These are phyloP conservation scores for Caenorhabditis zanzibari DNA, from an alignment of 2,888 invertebrate species.

Conservation along the genomic window DNA sequence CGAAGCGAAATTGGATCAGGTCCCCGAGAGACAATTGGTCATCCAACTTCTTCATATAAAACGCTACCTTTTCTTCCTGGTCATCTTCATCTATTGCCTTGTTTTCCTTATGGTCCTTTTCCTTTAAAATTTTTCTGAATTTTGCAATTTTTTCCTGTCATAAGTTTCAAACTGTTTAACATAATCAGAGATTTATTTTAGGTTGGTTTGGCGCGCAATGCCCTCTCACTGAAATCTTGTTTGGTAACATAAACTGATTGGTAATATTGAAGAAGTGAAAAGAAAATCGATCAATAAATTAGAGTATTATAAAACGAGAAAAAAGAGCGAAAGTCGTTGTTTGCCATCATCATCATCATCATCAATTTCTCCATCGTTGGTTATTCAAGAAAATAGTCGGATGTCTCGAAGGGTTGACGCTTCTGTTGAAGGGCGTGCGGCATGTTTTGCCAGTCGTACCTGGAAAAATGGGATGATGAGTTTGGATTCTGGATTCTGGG, in stretches of 20 bases:
- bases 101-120: slow-evolving; percentile 56
- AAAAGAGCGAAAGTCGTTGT: neutral
- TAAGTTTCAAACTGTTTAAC: neutral
- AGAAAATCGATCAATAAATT: too few relatives aligned
- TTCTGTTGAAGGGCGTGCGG: slow-evolving; percentile 66
- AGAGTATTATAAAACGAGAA: neutral
- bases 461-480: slow-evolving; percentile 44
- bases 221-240: slow-evolving; percentile 32
- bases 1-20: slow-evolving; percentile 2
- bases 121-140: neutral
- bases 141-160: neutral
- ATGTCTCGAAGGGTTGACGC: slow-evolving; percentile 37
- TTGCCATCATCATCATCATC: neutral
- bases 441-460: slow-evolving; percentile 79
- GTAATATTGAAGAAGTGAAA: too few relatives aligned
- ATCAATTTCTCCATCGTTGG: neutral
- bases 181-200: slow-evolving; percentile 37
- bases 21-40: slow-evolving; percentile 6
- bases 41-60: slow-evolving; percentile 69
- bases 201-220: slow-evolving; percentile 8
- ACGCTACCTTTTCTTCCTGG: slow-evolving; percentile 65
- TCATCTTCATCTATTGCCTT: slow-evolving; percentile 59
- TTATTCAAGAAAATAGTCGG: slow-evolving; percentile 46
- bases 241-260: too few relatives aligned
- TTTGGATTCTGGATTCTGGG: neutral